Evolutionary conservation across 2,113 vertebrate species (phyloP), one percentile per base, ranked within the genome.

Genomic region (Hippotragus niger): DNA sequence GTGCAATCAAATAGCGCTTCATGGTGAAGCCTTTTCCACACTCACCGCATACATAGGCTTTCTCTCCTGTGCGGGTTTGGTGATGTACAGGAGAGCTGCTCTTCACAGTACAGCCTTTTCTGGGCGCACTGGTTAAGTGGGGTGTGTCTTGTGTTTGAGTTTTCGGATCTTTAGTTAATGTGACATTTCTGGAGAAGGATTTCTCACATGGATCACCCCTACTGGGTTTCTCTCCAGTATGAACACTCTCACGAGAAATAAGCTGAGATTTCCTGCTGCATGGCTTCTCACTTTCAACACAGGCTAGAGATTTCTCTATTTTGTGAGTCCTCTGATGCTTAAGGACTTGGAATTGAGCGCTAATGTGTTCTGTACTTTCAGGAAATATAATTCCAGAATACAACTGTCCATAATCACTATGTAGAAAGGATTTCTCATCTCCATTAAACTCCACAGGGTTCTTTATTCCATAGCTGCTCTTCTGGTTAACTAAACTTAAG

Each of bases 1-100:
- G 96, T n/a, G 92, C 94, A 25, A 78, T 95, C 21, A 97, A 82
- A 43, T 93, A 96, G 60, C 96, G 92, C 76, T 84, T 97, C 92
- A 94, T 40, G 2, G 74, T 91, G 29, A 93, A 97, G 50, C 90
- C 62, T 89, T 97, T 97, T 78, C 92, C 90, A 88, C 95, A 97
- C 1, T 96, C 62, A n/a, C 21, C 58, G 76, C 96, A 96, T 3
- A 58, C 6, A 21, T 88, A 92, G 25, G 74, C 31, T 78, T 95
- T 95, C n/a, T 97, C 96, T 84, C 36, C 60, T 9, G 5, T 16
- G 3, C 52, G 92, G 57, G 57, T 78, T 91, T 90, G 81, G 40
- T 95, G 86, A 45, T 84, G 47, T 47, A 81, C 29, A 36, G 7
- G 25, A 55, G 92, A 47, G 27, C 15, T 23, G 15, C 7, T 76